Conservation (phyloP, 2,888 invertebrate species). For the Caenorhabditis zanzibari region DNA sequence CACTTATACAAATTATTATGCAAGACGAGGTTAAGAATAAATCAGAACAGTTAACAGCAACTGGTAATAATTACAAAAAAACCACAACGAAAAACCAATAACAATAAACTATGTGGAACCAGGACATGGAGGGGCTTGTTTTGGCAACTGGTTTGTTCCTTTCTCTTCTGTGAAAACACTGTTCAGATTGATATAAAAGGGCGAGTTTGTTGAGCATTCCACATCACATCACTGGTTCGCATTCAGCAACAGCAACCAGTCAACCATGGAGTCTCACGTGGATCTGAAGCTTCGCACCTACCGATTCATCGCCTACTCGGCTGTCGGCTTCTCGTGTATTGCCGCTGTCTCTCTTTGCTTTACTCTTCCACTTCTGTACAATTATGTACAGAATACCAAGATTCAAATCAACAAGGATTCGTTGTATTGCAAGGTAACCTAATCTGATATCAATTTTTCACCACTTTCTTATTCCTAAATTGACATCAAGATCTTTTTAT, state of each 20-base stretch:
- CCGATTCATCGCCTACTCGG: slow-evolving; percentile 58
- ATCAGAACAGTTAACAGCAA: slow-evolving; percentile 50
- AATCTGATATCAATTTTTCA: too few relatives aligned
- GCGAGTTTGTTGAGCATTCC: slow-evolving; percentile 10
- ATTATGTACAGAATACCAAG: slow-evolving; percentile 57
- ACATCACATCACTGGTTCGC: slow-evolving; percentile 60
- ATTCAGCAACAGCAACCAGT: slow-evolving; percentile 62
- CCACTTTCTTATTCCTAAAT: neutral
- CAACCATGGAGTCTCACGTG: slow-evolving; percentile 62
- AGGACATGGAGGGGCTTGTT: slow-evolving; percentile 27
- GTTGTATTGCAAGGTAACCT: slow-evolving; percentile 58
- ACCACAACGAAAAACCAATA: slow-evolving; percentile 37
- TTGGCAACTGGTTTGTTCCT: slow-evolving; percentile 36
- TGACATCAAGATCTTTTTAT: too few relatives aligned
- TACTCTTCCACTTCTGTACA: slow-evolving; percentile 59
- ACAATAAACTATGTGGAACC: slow-evolving; percentile 60
- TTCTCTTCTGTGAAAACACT: neutral
- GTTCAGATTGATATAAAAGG: slow-evolving; percentile 39
- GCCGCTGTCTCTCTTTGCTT: slow-evolving; percentile 58
- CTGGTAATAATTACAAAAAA: slow-evolving; percentile 56
- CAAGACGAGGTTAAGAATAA: slow-evolving; percentile 19
- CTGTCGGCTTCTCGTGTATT: slow-evolving; percentile 48
- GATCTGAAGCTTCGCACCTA: slow-evolving; percentile 58
- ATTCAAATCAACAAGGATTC: slow-evolving; percentile 47
- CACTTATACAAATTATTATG: slow-evolving; percentile 22